Percentiles rank a stretch among this genome's conserved stretches.
phyloP scores from a whole-genome alignment of 2,888 invertebrate genomes.

The Pseudococcus jackbeardsleyi region DNA sequence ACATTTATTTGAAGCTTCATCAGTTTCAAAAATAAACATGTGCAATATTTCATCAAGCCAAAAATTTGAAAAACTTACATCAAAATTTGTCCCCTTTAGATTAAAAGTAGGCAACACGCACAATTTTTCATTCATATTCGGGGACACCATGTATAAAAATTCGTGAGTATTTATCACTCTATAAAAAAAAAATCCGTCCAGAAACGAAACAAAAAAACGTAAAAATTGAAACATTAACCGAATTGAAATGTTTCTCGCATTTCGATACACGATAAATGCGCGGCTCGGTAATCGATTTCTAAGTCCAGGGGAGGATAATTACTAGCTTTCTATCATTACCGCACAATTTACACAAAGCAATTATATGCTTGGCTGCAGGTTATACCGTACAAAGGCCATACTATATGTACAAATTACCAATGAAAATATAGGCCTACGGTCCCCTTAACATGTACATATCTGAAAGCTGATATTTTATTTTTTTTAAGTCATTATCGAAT shows the following conservation, averaged over 20 bases:
- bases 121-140: no score
- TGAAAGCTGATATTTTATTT: conserved; percentile 55
- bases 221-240: conserved; percentile 26
- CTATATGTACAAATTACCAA: conserved; percentile 39
- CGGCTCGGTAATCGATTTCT: conserved; percentile 43
- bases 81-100: no score
- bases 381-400: conserved; percentile 18
- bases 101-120: no score
- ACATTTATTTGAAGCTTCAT: no score
- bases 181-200: background rate
- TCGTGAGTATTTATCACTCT: background rate
- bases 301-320: conserved; percentile 42
- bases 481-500: conserved; percentile 55
- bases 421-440: conserved; percentile 27
- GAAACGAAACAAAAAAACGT: background rate
- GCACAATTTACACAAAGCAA: conserved; percentile 53
- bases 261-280: conserved; percentile 20
- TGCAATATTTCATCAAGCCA: no score
- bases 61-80: no score
- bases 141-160: no score
- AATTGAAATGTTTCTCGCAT: conserved; percentile 41
- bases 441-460: conserved; percentile 21
- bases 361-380: conserved; percentile 46
- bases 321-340: conserved; percentile 50
- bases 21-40: no score